Evolutionary conservation across 2,113 vertebrate genomes (phyloP).

Genomic region (Phocoena phocoena): DNA sequence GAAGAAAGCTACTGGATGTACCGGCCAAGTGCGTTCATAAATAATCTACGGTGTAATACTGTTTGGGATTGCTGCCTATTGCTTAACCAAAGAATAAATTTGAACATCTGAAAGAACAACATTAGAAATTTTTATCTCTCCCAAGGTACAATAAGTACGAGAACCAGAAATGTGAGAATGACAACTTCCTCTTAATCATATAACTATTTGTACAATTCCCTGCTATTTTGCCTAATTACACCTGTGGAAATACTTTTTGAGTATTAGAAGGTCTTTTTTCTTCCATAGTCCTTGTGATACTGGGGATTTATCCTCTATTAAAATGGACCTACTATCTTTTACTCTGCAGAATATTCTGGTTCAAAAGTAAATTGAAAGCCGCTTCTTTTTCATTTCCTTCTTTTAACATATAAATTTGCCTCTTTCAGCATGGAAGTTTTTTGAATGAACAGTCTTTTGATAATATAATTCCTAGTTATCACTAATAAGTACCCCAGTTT

Average conservation of each 20-base stretch:
- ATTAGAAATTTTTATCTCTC: neutral
- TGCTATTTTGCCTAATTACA: neutral
- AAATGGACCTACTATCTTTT: slow-evolving; percentile 10
- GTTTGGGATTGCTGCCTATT: neutral
- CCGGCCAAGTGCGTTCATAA: neutral
- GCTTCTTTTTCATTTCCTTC: neutral
- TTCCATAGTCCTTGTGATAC: neutral
- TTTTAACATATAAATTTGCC: neutral
- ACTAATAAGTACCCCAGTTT: neutral
- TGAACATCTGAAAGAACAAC: neutral
- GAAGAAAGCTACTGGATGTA: neutral
- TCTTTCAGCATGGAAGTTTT: neutral
- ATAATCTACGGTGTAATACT: neutral
- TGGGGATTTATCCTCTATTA: neutral
- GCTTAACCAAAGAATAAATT: neutral
- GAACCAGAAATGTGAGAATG: neutral
- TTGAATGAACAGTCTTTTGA: neutral
- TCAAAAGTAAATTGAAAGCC: neutral
- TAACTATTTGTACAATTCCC: neutral
- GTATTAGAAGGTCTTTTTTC: neutral
- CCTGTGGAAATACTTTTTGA: neutral
- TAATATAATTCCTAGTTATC: neutral
- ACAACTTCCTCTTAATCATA: neutral
- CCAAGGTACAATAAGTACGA: neutral
- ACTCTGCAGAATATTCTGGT: neutral